phyloP scores from a whole-genome alignment of 2,888 invertebrate genomes.

The Papilio demoleus region DNA sequence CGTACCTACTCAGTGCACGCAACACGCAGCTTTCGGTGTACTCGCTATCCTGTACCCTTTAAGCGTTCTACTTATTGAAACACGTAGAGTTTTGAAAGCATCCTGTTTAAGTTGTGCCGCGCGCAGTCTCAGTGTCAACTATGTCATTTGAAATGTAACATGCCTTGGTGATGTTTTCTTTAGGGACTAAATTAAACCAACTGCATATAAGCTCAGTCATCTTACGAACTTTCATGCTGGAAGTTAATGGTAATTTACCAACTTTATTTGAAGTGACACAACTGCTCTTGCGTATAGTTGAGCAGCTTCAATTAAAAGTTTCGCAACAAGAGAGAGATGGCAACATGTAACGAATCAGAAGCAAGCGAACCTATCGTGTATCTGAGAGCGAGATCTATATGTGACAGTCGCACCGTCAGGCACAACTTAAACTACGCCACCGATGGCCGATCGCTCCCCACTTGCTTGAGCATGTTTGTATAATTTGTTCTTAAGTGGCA shows the following conservation, averaged over 20 bases:
- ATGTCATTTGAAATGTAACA: constrained; percentile 48
- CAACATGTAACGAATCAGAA: constrained; percentile 50
- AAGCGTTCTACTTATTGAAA: constrained; percentile 63
- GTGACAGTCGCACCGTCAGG: constrained; percentile 50
- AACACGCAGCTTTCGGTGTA: constrained; percentile 80
- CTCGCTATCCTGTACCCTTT: constrained; percentile 67
- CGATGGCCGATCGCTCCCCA: constrained; percentile 77
- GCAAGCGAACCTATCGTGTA: constrained; percentile 45
- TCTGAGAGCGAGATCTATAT: constrained; percentile 43
- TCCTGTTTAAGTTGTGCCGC: constrained; percentile 74
- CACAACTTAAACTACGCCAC: constrained; percentile 73
- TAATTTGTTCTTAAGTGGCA: constrained; percentile 74
- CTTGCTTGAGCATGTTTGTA: constrained; percentile 80
- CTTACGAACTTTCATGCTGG: constrained; percentile 57
- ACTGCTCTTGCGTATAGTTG: constrained; percentile 54
- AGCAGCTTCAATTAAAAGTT: constrained; percentile 64
- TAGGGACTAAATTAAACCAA: constrained; percentile 53
- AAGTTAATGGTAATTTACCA: constrained; percentile 63
- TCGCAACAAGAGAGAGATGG: constrained; percentile 50
- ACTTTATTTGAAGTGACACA: constrained; percentile 56
- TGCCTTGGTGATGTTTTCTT: constrained; percentile 38
- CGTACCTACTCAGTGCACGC: constrained; percentile 71
- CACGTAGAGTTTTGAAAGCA: constrained; percentile 64
- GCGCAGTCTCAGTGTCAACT: constrained; percentile 20
- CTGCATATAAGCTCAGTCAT: constrained; percentile 55